Evolutionary conservation across 2,888 invertebrate genomes (phyloP), one percentile per base, ranked within the genome.

Genomic region (Petrolisthes manimaculis): DNA sequence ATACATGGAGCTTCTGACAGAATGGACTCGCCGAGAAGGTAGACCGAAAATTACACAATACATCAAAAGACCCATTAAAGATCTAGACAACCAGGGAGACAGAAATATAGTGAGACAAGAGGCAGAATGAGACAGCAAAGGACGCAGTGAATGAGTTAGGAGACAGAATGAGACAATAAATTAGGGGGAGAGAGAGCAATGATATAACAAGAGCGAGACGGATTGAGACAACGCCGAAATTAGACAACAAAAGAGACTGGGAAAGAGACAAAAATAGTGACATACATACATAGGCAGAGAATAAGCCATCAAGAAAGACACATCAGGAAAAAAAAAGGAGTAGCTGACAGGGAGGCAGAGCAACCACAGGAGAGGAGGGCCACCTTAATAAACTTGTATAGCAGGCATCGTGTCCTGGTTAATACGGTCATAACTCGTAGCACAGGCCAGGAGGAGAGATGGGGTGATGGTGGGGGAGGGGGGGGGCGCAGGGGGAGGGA

Each of bases 381-480:
- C 67, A 71, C 83, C 83, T 84, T 84, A 84, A 84, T 84, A 84
- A 84, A 84, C 75, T 84, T 84, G 83, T 84, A 84, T 75, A 84
- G 83, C 83, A 84, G 83, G 75, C 83, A 75, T 84, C 75, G 83
- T 84, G 83, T 84, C 83, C 71, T 55, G 83, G 83, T 84, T 84
- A 84, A 84, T 84, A 75, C 71, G 75, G 83, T 51, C 77, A 84
- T 84, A 84, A 84, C 83, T 84, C 56, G n/a, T 71, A 71, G 37
- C 37, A 37, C 37, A 12, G 21, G 14, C 6, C n/a, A 21, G 71
- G 71, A 21, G 71, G 71, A 71, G 14, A 21, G 71, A 71, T 14
- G 37, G 37, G 37, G 71, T 6, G n/a, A 4, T 6, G 21, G 71
- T 5, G 71, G n/a, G 71, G n/a, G 71, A 4, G 71, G 21, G 71